Base-by-base conservation (phyloP, 2,113 vertebrate species). In the Myotis lucifugus region DNA sequence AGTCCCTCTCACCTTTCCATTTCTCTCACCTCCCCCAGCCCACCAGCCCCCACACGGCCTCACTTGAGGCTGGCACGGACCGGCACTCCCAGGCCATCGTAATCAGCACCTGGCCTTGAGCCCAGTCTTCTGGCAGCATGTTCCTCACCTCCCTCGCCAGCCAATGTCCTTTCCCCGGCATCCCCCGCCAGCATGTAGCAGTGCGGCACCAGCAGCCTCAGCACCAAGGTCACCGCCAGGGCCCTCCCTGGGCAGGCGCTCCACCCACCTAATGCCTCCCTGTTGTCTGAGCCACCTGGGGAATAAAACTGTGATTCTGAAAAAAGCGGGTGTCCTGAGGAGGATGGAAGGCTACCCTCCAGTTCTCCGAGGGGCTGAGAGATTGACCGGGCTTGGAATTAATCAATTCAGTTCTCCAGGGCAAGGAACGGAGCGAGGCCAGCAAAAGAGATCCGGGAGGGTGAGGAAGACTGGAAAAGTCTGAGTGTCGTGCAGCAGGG, bases 51-150 rank as follows among this genome's bases (percentile, higher is more conserved):
- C 73, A 1, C 73, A 70, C 83, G 90, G 93, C 95, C 94, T 76
- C 23, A n/a, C 40, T n/a, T 46, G 91, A 52, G 46, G 40, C 77
- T 23, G 70, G 67, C 66, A 85, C 8, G 88, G 19, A 27, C 77
- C 14, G 13, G 72, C 90, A 89, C 50, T 84, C 93, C 82, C 61
- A 29, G 42, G 83, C 95, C 90, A 25, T 74, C 0, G 7, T 92
- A 70, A 95, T 95, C 88, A 91, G 96, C 88, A 64, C 88, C 95
- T 95, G 97, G 96, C 97, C 3, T 29, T 4, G 54, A 90, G 96
- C 96, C 97, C 94, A 79, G 90, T 34, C 88, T 90, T 21, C 76
- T 82, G 84, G 96, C 94, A 92, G 84, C 83, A 61, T 79, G 79
- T 77, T 37, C 85, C 67, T 94, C 90, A 61, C 87, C 73, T 90